Percentiles rank a stretch among this genome's conserved stretches.
These are phyloP conservation scores for Cyclura pinguis DNA, from an alignment of 2,797 vertebrate genomes.

Conservation along the genomic window DNA sequence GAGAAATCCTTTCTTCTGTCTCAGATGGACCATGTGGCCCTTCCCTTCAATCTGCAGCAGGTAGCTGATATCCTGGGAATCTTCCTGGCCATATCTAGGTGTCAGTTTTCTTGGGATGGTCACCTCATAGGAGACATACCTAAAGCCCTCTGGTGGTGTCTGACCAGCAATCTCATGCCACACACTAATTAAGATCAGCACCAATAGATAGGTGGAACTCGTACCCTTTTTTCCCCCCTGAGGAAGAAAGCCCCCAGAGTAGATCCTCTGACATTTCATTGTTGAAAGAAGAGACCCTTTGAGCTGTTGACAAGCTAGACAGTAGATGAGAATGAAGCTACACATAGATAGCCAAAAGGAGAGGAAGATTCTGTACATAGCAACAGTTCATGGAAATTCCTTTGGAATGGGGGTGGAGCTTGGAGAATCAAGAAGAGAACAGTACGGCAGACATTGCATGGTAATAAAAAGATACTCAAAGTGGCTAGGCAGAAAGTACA, in stretches of 20 bases:
- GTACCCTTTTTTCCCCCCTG: not conserved
- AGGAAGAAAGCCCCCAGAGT: not conserved
- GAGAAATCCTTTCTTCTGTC: slow-evolving; percentile 57
- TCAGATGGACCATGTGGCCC: slow-evolving; percentile 64
- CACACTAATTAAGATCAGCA: slow-evolving; percentile 5
- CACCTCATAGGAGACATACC: slow-evolving; percentile 59
- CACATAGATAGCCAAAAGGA: not conserved
- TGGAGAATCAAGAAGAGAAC: not conserved
- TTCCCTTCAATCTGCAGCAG: slow-evolving; percentile 66
- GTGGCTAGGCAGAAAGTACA: too few species aligned
- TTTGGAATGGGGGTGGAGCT: slow-evolving; percentile 18
- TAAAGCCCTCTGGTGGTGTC: not conserved
- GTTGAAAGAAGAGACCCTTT: not conserved
- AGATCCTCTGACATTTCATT: not conserved
- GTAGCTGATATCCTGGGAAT: slow-evolving; percentile 57
- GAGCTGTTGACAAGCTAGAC: not conserved
- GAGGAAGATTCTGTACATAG: not conserved
- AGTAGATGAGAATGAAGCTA: not conserved
- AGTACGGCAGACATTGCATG: not conserved
- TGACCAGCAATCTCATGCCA: not conserved
- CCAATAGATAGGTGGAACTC: not conserved
- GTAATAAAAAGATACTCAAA: not conserved
- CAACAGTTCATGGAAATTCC: not conserved
- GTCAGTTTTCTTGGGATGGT: slow-evolving; percentile 67
- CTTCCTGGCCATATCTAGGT: not conserved